Conservation (phyloP, 2,888 invertebrate genomes). For the Mythimna impura region DNA sequence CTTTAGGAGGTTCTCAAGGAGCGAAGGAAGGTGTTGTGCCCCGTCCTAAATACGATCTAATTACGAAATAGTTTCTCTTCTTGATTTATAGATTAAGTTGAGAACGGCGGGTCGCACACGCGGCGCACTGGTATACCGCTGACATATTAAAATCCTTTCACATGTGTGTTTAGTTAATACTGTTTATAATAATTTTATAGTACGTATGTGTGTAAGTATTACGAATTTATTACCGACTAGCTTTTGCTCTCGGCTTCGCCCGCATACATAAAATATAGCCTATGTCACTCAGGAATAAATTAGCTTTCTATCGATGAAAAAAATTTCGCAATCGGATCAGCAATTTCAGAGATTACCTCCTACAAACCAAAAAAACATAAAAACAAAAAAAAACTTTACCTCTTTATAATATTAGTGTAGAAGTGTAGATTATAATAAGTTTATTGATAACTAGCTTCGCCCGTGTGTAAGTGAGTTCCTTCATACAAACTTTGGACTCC, state of each 20-base stretch:
- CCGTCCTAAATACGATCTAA: slow-evolving; percentile 90
- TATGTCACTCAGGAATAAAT: no score
- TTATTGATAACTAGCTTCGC: background rate
- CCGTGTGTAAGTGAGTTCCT: no score
- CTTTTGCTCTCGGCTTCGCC: no score
- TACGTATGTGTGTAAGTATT: background rate
- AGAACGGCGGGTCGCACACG: slow-evolving; percentile 81
- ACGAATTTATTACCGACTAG: background rate
- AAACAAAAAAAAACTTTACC: no score
- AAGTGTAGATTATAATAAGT: background rate
- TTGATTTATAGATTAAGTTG: slow-evolving; percentile 91
- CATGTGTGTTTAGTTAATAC: slow-evolving; percentile 67
- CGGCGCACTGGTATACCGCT: slow-evolving; percentile 79
- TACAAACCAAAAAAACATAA: no score
- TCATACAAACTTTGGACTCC: no score
- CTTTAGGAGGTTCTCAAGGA: slow-evolving; percentile 88
- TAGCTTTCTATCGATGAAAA: no score
- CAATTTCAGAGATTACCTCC: no score
- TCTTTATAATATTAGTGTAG: no score
- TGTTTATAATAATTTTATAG: slow-evolving; percentile 16
- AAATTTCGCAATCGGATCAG: no score
- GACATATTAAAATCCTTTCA: slow-evolving; percentile 84
- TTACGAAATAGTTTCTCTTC: slow-evolving; percentile 91
- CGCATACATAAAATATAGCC: no score
- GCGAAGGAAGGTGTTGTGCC: slow-evolving; percentile 87